phyloP scores from a whole-genome alignment of 2,888 invertebrate genomes.

The Stenolophus ochropezus region DNA sequence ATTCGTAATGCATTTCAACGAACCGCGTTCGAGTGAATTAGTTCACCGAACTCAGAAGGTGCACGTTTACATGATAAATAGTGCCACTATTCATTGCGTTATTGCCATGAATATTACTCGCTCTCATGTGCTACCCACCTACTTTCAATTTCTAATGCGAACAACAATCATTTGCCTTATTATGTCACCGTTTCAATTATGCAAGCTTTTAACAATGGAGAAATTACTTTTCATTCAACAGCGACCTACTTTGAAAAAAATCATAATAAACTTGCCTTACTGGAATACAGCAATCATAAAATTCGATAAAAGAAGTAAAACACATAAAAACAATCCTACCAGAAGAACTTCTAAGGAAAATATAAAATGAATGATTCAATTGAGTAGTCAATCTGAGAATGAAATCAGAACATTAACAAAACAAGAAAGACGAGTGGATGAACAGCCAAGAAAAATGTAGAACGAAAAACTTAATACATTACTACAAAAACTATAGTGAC shows the following conservation, averaged over 20 bases:
- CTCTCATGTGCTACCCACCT: background rate
- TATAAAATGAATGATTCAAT: too few species aligned
- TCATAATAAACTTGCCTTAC: too few species aligned
- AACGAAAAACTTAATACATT: too few species aligned
- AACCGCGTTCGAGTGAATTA: constrained; percentile 28
- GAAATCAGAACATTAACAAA: too few species aligned
- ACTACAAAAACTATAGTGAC: too few species aligned
- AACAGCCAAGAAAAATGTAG: too few species aligned
- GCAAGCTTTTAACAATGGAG: background rate
- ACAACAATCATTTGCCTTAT: background rate
- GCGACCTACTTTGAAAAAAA: background rate
- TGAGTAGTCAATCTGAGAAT: too few species aligned
- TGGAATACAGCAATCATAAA: too few species aligned
- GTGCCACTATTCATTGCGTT: constrained; percentile 33
- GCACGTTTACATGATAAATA: constrained; percentile 35
- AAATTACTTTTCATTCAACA: background rate
- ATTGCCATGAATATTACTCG: background rate
- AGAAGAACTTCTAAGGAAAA: too few species aligned
- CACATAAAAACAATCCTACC: too few species aligned
- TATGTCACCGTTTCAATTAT: background rate
- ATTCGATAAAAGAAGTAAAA: too few species aligned
- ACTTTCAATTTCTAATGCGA: background rate
- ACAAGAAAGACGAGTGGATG: too few species aligned
- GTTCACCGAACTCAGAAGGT: constrained; percentile 27
- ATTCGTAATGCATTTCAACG: constrained; percentile 49